A percentile compares a stretch with the other conserved stretches of the same genome.
These are phyloP conservation scores for Drosophila burlai DNA, from an alignment of 1,140 invertebrate species.

Conservation along the genomic window DNA sequence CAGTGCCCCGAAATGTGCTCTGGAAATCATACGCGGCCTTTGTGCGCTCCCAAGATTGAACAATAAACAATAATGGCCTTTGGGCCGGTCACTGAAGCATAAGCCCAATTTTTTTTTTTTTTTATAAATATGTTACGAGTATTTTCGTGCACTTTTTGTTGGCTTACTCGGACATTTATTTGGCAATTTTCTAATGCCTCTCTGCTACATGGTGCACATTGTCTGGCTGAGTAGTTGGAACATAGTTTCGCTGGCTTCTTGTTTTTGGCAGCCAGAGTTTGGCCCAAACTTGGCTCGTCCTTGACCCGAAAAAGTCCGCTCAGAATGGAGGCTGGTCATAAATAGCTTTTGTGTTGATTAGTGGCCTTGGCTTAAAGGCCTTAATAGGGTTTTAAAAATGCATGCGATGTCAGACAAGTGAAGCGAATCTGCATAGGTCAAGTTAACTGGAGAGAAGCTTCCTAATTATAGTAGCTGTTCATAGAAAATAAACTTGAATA, in stretches of 20 bases:
- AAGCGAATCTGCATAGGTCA: slow-evolving; percentile 3
- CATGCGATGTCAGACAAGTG: slow-evolving; percentile 3
- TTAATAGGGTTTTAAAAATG: slow-evolving; percentile 61
- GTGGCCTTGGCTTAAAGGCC: slow-evolving; percentile 34
- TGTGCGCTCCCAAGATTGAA: slow-evolving; percentile 1
- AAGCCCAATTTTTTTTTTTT: slow-evolving; percentile 51
- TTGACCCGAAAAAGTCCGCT: slow-evolving; percentile 54
- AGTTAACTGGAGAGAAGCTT: not conserved
- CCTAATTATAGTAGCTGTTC: slow-evolving; percentile 6
- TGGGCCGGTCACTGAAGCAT: slow-evolving; percentile 45
- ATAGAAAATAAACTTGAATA: not conserved
- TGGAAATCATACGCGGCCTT: slow-evolving; percentile 1
- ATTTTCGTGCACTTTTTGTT: slow-evolving; percentile 30
- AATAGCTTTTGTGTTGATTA: slow-evolving; percentile 66
- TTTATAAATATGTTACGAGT: slow-evolving; percentile 70
- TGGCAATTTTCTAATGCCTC: slow-evolving; percentile 33
- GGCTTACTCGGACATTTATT: slow-evolving; percentile 19
- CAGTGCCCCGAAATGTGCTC: slow-evolving; percentile 3
- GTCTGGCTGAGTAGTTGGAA: slow-evolving; percentile 20
- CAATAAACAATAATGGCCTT: slow-evolving; percentile 58
- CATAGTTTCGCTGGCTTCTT: slow-evolving; percentile 39
- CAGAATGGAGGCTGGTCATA: slow-evolving; percentile 46
- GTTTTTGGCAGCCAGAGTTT: slow-evolving; percentile 43
- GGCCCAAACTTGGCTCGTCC: slow-evolving; percentile 28
- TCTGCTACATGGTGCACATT: slow-evolving; percentile 18